Conservation (phyloP, 2,797 vertebrate species). For the Sebastes trivittatus region DNA sequence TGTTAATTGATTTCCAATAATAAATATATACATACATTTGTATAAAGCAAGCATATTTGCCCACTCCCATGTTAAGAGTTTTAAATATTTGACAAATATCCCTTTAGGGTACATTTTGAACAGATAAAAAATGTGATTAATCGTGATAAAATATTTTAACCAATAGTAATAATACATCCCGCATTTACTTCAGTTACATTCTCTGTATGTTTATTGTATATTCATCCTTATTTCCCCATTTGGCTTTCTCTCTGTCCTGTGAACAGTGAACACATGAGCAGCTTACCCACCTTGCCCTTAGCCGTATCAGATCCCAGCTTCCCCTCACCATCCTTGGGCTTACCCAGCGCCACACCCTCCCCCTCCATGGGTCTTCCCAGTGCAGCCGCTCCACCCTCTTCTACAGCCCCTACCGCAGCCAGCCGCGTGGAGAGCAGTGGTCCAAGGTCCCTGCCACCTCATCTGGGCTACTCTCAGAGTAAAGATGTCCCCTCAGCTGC, state of each 20-base stretch:
- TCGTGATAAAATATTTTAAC: no score
- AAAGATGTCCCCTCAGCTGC: slow-evolving; percentile 77
- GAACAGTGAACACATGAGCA: slow-evolving; percentile 89
- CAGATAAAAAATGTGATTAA: no score
- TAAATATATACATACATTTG: no score
- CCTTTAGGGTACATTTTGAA: no score
- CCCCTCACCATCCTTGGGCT: slow-evolving; percentile 88
- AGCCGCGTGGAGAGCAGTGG: slow-evolving; percentile 84
- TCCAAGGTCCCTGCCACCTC: slow-evolving; percentile 70
- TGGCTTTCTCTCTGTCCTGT: neutral
- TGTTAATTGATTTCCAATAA: no score
- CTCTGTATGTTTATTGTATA: neutral
- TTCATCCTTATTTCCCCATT: neutral
- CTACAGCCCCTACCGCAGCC: slow-evolving; percentile 55
- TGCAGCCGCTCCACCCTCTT: slow-evolving; percentile 71
- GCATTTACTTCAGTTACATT: neutral
- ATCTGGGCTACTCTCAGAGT: slow-evolving; percentile 77
- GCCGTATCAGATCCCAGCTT: slow-evolving; percentile 86
- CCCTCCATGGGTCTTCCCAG: slow-evolving; percentile 81
- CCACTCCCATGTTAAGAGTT: no score
- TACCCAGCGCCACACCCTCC: slow-evolving; percentile 82
- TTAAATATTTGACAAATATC: no score
- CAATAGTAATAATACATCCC: no score
- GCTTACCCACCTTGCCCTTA: slow-evolving; percentile 85
- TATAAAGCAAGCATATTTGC: no score